Evolutionary conservation across 2,797 vertebrate species (phyloP).

Genomic region (Otolemur crassicaudatus): DNA sequence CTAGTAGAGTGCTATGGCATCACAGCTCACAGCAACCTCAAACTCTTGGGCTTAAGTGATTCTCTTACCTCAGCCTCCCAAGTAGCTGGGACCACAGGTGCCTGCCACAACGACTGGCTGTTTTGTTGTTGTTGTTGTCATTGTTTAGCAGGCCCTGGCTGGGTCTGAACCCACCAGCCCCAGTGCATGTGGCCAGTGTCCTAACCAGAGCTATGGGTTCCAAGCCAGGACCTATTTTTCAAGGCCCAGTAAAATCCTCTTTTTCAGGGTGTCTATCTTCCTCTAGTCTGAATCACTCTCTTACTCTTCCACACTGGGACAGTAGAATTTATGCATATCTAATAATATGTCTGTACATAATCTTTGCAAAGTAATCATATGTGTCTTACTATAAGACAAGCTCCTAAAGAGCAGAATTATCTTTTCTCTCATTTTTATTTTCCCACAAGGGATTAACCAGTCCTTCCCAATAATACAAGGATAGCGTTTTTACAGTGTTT

Average conservation of each 20-base stretch:
- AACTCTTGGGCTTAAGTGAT: too few relatives aligned
- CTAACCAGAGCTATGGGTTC: too few relatives aligned
- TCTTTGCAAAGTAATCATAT: neutral
- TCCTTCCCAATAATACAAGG: neutral
- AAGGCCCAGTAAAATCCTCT: constrained; percentile 39
- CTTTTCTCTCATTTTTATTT: constrained; percentile 17
- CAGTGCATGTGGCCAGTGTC: too few relatives aligned
- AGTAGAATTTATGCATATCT: neutral
- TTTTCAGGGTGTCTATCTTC: neutral
- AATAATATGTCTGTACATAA: neutral
- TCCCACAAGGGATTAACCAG: neutral
- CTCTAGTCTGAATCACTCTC: neutral
- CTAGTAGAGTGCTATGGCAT: too few relatives aligned
- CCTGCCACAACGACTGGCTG: too few relatives aligned
- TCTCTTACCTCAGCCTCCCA: too few relatives aligned
- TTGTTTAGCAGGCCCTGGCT: too few relatives aligned
- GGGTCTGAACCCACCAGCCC: too few relatives aligned
- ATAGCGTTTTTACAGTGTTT: neutral
- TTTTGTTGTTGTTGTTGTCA: too few relatives aligned
- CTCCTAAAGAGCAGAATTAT: neutral
- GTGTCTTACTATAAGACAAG: neutral
- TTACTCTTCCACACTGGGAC: neutral
- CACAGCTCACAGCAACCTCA: too few relatives aligned
- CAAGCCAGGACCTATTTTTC: neutral
- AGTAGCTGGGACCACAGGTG: too few relatives aligned